These are phyloP conservation scores for Andrena haemorrhoa DNA, from an alignment of 2,888 invertebrate species.

Conservation along the genomic window DNA sequence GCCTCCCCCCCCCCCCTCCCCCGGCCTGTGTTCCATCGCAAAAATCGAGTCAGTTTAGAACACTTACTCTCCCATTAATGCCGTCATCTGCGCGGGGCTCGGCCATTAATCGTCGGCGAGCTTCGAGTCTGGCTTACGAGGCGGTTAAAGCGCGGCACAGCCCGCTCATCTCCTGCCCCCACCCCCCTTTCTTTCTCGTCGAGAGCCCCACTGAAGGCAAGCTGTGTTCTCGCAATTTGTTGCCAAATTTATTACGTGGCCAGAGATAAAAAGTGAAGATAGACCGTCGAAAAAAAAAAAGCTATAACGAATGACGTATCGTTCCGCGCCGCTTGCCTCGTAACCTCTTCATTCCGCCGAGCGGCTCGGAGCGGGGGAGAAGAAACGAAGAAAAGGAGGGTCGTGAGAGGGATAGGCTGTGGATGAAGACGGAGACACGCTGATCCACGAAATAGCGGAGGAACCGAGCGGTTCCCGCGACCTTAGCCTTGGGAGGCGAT, in stretches of 20 bases:
- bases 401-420: not conserved
- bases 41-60: constrained; percentile 68
- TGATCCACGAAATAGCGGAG: not conserved
- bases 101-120: constrained; percentile 68
- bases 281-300: constrained; percentile 59
- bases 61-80: constrained; percentile 70
- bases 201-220: constrained; percentile 62
- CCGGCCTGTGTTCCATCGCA: constrained; percentile 17
- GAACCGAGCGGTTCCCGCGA: constrained; percentile 1
- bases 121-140: constrained; percentile 64
- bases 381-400: not conserved
- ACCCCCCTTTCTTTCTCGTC: constrained; percentile 23
- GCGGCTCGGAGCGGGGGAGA: not conserved
- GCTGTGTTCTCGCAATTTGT: constrained; percentile 75
- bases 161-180: constrained; percentile 33
- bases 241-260: constrained; percentile 73
- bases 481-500: not conserved
- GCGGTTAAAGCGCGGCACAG: constrained; percentile 68
- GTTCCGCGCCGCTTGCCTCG: constrained; percentile 59
- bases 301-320: constrained; percentile 69
- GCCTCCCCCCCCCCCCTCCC: no score
- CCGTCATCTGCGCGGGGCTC: constrained; percentile 67
- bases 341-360: constrained; percentile 65
- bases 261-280: constrained; percentile 69
- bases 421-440: not conserved